A percentile compares a stretch with the other conserved stretches of the same genome.
phyloP scores from a whole-genome alignment of 2,113 vertebrate species.

The Casuarius casuarius region DNA sequence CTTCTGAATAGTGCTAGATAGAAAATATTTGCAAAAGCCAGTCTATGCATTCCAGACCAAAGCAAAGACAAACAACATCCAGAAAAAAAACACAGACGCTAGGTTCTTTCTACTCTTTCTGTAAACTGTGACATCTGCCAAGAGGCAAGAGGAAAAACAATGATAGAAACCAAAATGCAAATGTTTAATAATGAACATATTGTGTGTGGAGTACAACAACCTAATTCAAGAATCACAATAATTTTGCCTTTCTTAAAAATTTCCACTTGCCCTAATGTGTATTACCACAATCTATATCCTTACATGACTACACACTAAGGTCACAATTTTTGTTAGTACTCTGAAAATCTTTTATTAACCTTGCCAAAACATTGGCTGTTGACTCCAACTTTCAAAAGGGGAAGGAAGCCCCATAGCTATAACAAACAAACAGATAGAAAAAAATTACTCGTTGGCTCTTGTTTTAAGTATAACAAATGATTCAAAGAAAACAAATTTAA shows the following conservation, averaged over 20 bases:
- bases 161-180: not conserved
- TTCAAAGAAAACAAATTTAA: not conserved
- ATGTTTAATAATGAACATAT: not conserved
- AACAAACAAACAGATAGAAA: not conserved
- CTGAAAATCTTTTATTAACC: not conserved
- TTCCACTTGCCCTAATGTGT: not conserved
- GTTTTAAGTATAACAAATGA: not conserved
- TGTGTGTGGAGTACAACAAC: not conserved
- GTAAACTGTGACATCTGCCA: not conserved
- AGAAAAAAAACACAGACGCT: not conserved
- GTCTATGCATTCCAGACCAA: not conserved
- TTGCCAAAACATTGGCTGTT: not conserved
- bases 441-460: fast-evolving
- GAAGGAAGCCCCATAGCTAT: not conserved
- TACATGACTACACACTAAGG: not conserved
- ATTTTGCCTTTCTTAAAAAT: not conserved
- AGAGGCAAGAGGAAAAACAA: not conserved
- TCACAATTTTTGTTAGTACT: not conserved
- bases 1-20: not conserved
- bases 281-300: not conserved
- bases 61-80: not conserved
- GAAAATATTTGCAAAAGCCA: not conserved
- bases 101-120: not conserved
- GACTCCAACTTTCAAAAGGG: not conserved
- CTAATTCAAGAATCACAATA: not conserved